phyloP scores from a whole-genome alignment of 2,113 vertebrate genomes.

The Planiliza haematocheilus region DNA sequence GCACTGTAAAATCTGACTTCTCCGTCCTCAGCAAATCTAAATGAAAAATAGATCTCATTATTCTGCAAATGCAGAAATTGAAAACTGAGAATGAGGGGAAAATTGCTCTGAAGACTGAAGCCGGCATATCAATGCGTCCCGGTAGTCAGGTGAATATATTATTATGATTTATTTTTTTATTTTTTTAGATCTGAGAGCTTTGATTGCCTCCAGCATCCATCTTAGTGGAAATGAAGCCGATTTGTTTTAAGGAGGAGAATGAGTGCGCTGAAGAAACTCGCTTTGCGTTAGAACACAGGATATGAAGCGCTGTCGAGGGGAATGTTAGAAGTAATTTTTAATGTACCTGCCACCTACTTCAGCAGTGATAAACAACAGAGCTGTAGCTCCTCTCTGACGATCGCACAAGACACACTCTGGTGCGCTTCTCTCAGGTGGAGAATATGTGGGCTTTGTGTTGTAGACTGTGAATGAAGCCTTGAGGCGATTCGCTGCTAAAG shows the following conservation, averaged over 20 bases:
- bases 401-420: background rate
- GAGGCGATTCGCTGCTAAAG: conserved; percentile 1
- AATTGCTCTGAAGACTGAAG: conserved; percentile 26
- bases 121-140: conserved; percentile 30
- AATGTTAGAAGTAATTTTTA: conserved; percentile 41
- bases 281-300: conserved; percentile 7
- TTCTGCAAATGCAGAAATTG: conserved; percentile 34
- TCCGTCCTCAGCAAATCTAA: conserved; percentile 41
- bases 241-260: conserved; percentile 45
- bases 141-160: conserved; percentile 50
- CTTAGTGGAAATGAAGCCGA: conserved; percentile 40
- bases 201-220: conserved; percentile 41
- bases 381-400: background rate
- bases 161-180: conserved; percentile 15
- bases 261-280: conserved; percentile 6
- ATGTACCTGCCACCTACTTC: background rate
- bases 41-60: conserved; percentile 60
- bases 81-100: conserved; percentile 45
- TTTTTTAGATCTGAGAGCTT: conserved; percentile 6
- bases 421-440: conserved; percentile 16
- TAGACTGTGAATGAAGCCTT: background rate
- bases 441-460: background rate
- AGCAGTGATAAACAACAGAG: conserved; percentile 15
- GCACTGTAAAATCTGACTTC: conserved; percentile 19
- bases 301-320: conserved; percentile 46